These are phyloP conservation scores for Leptinotarsa tumamoca DNA, from an alignment of 2,888 invertebrate species.

Conservation along the genomic window DNA sequence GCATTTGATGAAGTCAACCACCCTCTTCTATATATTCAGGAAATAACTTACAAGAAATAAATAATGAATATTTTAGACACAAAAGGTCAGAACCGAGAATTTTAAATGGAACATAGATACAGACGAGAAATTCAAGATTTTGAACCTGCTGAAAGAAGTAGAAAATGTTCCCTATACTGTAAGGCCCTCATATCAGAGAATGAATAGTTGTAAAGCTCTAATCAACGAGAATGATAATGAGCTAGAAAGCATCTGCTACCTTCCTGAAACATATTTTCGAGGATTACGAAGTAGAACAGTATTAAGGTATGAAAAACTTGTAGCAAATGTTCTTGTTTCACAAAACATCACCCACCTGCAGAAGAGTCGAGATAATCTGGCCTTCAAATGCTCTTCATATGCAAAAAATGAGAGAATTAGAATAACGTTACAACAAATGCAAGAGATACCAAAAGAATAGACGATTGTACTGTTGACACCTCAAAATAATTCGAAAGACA, in stretches of 20 bases:
- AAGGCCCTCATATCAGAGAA: constrained; percentile 49
- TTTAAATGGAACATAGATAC: neutral
- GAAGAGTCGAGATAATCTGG: constrained; percentile 54
- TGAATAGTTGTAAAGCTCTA: constrained; percentile 52
- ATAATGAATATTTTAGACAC: too few relatives aligned
- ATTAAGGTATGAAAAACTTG: constrained; percentile 54
- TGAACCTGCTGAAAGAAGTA: constrained; percentile 36
- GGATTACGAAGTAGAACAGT: constrained; percentile 57
- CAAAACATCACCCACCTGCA: constrained; percentile 38
- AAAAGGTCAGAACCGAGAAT: too few relatives aligned
- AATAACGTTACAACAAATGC: constrained; percentile 53
- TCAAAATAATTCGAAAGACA: too few relatives aligned
- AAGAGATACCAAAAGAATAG: neutral
- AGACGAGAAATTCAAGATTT: neutral
- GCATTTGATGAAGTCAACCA: too few relatives aligned
- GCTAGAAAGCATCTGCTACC: constrained; percentile 57
- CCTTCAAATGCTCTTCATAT: constrained; percentile 51
- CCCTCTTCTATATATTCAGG: too few relatives aligned
- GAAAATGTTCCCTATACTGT: constrained; percentile 44
- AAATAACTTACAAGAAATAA: too few relatives aligned
- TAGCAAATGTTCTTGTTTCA: constrained; percentile 38
- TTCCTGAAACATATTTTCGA: constrained; percentile 61
- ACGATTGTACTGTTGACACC: too few relatives aligned
- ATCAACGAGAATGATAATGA: constrained; percentile 52
- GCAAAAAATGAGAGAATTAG: constrained; percentile 48